A percentile compares a stretch with the other conserved stretches of the same genome.
Evolutionary conservation across 2,888 invertebrate genomes (phyloP).

Genomic region (Ochlodes sylvanus): DNA sequence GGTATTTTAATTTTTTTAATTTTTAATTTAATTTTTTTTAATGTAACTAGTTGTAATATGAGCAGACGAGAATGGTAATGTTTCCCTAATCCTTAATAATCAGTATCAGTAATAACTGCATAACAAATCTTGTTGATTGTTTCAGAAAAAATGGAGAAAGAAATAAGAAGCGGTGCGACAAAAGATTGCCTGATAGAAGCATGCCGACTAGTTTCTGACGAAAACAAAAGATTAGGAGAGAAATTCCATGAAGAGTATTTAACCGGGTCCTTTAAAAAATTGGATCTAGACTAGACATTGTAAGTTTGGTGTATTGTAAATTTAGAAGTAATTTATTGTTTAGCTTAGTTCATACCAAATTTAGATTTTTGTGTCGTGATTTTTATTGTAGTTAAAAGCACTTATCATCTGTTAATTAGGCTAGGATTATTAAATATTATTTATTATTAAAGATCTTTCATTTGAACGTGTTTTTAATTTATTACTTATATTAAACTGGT

Average conservation of each 20-base stretch:
- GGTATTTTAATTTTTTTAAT: too few species aligned
- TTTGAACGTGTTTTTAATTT: too few species aligned
- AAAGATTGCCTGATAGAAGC: conserved; percentile 59
- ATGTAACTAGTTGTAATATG: too few species aligned
- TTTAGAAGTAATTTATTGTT: conserved; percentile 28
- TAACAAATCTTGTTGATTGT: too few species aligned
- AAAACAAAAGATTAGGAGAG: conserved; percentile 59
- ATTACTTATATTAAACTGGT: too few species aligned
- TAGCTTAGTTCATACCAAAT: conserved; percentile 6
- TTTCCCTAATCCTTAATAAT: too few species aligned
- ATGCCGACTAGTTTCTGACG: conserved; percentile 65
- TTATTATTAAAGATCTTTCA: not conserved
- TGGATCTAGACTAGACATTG: conserved; percentile 64
- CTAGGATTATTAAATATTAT: conserved; percentile 16
- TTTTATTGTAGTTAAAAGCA: not conserved
- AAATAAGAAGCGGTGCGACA: conserved; percentile 58
- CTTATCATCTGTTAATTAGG: not conserved
- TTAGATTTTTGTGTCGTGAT: not conserved
- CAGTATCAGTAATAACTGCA: too few species aligned
- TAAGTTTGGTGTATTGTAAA: conserved; percentile 1
- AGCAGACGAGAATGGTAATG: too few species aligned
- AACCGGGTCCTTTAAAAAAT: conserved; percentile 69
- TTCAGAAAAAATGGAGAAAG: conserved; percentile 65
- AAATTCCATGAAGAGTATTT: conserved; percentile 63
- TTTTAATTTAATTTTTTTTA: too few species aligned